A percentile compares a stretch with the other conserved stretches of the same genome.
These are phyloP conservation scores for Apostichopus parvimensis DNA, from an alignment of 35 echinoderm and acorn worm species.

Conservation along the genomic window DNA sequence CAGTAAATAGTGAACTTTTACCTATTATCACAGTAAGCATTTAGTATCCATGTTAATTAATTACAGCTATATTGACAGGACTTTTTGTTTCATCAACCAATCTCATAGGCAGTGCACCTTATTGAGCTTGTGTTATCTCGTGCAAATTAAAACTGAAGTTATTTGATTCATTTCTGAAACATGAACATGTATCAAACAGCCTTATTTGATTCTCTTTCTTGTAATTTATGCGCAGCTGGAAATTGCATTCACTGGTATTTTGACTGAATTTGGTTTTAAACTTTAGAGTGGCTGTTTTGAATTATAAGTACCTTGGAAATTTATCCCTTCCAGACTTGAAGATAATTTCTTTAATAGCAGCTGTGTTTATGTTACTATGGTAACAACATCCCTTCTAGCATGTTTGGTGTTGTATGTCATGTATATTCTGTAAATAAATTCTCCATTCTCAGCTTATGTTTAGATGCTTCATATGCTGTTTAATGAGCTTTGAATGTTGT, in stretches of 20 bases:
- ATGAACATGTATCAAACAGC: neutral
- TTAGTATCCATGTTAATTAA: no score
- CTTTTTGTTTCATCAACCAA: no score
- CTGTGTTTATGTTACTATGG: slow-evolving; percentile 41
- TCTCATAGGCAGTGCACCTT: no score
- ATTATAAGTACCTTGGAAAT: slow-evolving; percentile 8
- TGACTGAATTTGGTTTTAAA: neutral
- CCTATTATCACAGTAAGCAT: no score
- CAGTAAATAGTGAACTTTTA: no score
- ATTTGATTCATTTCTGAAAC: neutral
- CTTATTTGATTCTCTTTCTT: neutral
- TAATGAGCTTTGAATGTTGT: slow-evolving; percentile 1
- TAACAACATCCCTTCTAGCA: slow-evolving; percentile 6
- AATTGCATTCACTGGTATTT: neutral
- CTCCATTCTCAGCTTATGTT: neutral
- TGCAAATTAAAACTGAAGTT: no score
- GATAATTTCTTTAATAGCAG: slow-evolving; percentile 25
- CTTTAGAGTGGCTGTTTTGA: neutral
- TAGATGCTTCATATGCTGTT: neutral
- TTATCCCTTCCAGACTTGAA: neutral
- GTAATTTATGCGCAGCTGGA: slow-evolving; percentile 12
- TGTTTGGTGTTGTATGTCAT: neutral
- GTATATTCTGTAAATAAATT: neutral
- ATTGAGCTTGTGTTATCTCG: no score
- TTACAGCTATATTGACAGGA: no score